phyloP scores from a whole-genome alignment of 2,797 vertebrate species.

The Hephaestus fuliginosus region DNA sequence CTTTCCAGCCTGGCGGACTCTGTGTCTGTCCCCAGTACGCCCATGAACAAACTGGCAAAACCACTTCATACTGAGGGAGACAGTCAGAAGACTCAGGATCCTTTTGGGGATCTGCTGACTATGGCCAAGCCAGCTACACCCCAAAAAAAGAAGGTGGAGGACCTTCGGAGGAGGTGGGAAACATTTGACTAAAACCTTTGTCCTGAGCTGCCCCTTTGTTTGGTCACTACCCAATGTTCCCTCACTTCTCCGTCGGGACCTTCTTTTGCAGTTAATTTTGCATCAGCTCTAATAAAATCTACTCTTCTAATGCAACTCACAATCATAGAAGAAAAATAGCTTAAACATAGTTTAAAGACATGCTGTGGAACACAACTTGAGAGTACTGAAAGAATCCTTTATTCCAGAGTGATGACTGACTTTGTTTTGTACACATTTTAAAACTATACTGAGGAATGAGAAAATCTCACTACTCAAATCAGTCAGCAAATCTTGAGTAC shows the following conservation, averaged over 20 bases:
- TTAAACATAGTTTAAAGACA: neutral
- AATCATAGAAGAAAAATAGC: neutral
- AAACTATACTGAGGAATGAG: neutral
- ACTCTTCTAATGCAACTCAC: constrained; percentile 20
- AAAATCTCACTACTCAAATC: neutral
- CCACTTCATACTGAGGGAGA: constrained; percentile 82
- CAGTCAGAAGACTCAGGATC: constrained; percentile 87
- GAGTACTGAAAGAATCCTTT: neutral
- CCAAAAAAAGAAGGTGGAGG: constrained; percentile 90
- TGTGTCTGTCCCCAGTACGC: constrained; percentile 69
- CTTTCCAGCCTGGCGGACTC: constrained; percentile 82
- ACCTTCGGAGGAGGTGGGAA: constrained; percentile 94
- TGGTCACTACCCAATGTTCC: constrained; percentile 8
- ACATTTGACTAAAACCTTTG: constrained; percentile 91
- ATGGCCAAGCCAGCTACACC: constrained; percentile 88
- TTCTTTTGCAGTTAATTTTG: constrained; percentile 40
- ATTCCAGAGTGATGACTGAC: neutral
- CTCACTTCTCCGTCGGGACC: constrained; percentile 28
- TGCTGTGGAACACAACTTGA: neutral
- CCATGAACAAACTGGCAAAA: constrained; percentile 75
- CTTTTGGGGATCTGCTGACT: constrained; percentile 93
- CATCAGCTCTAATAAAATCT: constrained; percentile 1
- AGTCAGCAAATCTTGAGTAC: neutral
- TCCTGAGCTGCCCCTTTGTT: constrained; percentile 16
- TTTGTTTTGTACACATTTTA: neutral